Conservation (phyloP, 53 echinoderm and acorn worm species). For the Antedon mediterranea region DNA sequence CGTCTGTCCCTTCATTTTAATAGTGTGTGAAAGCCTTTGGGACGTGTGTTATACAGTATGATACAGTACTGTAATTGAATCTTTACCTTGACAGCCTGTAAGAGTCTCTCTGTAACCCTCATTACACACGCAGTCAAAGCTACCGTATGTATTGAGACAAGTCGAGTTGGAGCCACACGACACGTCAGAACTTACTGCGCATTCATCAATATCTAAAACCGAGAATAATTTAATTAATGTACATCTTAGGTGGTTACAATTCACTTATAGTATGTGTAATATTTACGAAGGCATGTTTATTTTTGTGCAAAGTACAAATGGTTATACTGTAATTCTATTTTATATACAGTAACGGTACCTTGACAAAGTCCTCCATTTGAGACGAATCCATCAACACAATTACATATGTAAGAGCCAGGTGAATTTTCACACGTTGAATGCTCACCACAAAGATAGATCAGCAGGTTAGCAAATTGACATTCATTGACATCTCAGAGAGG, state of each 20-base stretch:
- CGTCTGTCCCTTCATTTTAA: no score
- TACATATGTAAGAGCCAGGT: constrained; percentile 59
- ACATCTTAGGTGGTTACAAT: no score
- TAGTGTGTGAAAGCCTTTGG: no score
- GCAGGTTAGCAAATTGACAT: constrained; percentile 57
- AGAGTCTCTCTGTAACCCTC: constrained; percentile 32
- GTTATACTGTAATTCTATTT: neutral
- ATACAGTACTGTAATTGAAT: no score
- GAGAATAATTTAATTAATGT: no score
- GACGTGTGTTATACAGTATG: no score
- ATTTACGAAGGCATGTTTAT: no score
- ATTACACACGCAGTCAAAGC: constrained; percentile 38
- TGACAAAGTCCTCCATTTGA: constrained; percentile 29
- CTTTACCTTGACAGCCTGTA: constrained; percentile 26
- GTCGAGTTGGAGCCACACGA: constrained; percentile 23
- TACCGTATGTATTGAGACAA: constrained; percentile 41
- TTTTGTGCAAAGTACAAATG: neutral
- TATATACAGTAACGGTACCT: constrained; percentile 20
- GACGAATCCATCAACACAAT: constrained; percentile 44
- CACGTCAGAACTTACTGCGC: constrained; percentile 18
- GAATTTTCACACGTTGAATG: constrained; percentile 64
- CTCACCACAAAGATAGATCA: constrained; percentile 57
- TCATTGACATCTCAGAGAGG: constrained; percentile 70
- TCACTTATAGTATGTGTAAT: no score
- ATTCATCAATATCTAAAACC: constrained; percentile 54